A percentile compares a stretch with the other conserved stretches of the same genome.
These are phyloP conservation scores for Cerastis leucographa DNA, from an alignment of 2,888 invertebrate species.

Conservation along the genomic window DNA sequence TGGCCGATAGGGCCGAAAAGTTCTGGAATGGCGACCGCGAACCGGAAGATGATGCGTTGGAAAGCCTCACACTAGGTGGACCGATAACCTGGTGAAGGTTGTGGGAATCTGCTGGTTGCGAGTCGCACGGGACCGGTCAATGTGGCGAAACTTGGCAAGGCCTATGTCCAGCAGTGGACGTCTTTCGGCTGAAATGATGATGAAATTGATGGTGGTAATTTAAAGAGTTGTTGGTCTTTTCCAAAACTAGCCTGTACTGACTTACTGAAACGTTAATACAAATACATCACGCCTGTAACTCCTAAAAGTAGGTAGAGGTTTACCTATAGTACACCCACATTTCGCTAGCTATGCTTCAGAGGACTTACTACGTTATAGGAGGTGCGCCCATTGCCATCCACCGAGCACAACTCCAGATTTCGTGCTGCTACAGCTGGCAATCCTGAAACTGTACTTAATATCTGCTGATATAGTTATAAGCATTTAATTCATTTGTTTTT, in stretches of 20 bases:
- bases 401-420: not conserved
- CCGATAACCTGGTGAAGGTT: too few species aligned
- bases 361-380: not conserved
- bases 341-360: not conserved
- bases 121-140: too few species aligned
- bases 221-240: not conserved
- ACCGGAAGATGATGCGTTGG: too few species aligned
- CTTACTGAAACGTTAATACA: not conserved
- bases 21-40: too few species aligned
- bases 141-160: too few species aligned
- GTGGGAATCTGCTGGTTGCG: too few species aligned
- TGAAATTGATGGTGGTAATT: too few species aligned
- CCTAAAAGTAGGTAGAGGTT: not conserved
- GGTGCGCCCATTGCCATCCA: not conserved
- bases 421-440: not conserved
- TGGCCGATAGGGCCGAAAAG: too few species aligned
- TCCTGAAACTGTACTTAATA: not conserved
- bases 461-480: not conserved
- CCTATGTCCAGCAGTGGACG: too few species aligned
- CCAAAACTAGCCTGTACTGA: not conserved
- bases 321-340: not conserved
- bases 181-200: too few species aligned
- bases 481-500: not conserved
- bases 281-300: not conserved
- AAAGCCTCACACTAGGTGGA: too few species aligned